Evolutionary conservation across 2,888 invertebrate species (phyloP).

Genomic region (Zygaena filipendulae): DNA sequence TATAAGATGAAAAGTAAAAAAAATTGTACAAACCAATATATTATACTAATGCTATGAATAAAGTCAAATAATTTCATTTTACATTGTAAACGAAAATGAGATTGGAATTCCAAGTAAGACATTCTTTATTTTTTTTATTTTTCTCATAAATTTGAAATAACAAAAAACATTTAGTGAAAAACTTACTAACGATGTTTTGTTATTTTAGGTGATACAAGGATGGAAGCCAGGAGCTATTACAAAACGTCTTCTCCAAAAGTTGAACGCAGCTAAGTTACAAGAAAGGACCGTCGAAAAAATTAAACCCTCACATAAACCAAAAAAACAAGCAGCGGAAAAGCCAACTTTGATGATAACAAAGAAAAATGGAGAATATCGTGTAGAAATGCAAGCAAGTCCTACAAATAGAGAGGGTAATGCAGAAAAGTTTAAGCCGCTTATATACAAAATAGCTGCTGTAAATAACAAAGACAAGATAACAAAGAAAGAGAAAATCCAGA

Average conservation of each 20-base stretch:
- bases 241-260: conserved; percentile 33
- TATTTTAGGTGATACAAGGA: no score
- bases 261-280: conserved; percentile 32
- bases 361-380: conserved; percentile 36
- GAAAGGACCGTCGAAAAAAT: conserved; percentile 18
- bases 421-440: conserved; percentile 29
- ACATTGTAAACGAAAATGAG: no score
- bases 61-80: no score
- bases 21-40: no score
- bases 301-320: conserved; percentile 27
- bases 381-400: conserved; percentile 37
- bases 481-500: conserved; percentile 24
- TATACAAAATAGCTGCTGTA: conserved; percentile 36
- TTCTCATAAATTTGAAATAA: no score
- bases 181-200: no score
- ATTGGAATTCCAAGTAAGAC: no score
- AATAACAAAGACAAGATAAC: conserved; percentile 31
- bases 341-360: conserved; percentile 41
- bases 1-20: no score
- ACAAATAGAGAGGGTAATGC: conserved; percentile 19
- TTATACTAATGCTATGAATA: no score
- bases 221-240: conserved; percentile 57
- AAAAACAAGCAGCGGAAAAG: conserved; percentile 32
- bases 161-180: no score
- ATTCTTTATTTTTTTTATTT: conserved; percentile 18